A percentile compares a stretch with the other conserved stretches of the same genome.
phyloP scores from a whole-genome alignment of 2,113 vertebrate species.

The Montifringilla adamsi region DNA sequence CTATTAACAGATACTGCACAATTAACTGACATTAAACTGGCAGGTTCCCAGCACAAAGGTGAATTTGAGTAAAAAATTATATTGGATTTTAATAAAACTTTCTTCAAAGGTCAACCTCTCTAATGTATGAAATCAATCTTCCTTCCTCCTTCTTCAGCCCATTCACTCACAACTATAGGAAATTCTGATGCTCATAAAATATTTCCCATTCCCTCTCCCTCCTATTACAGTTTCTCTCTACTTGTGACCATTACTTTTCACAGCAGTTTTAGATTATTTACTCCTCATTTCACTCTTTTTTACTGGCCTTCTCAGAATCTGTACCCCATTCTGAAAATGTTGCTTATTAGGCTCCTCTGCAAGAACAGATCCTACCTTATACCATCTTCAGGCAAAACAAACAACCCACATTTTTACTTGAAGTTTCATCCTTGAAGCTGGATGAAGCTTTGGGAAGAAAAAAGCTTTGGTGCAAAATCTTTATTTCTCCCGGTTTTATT shows the following conservation, averaged over 20 bases:
- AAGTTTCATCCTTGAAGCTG: background rate
- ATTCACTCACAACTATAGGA: background rate
- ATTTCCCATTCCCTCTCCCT: background rate
- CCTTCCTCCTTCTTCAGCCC: background rate
- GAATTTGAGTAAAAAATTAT: constrained; percentile 2
- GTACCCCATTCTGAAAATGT: background rate
- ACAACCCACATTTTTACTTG: background rate
- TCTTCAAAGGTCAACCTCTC: constrained; percentile 28
- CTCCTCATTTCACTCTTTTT: background rate
- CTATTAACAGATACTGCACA: background rate
- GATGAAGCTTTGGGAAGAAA: background rate
- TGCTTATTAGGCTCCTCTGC: background rate
- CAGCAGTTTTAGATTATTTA: background rate
- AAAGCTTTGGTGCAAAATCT: background rate
- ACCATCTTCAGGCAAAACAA: background rate
- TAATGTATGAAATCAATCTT: constrained; percentile 31
- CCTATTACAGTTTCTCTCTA: background rate
- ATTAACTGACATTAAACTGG: background rate
- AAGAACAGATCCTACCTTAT: background rate
- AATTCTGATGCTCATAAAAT: background rate
- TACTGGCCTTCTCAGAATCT: background rate
- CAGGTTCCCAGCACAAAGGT: background rate
- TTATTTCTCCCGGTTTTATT: background rate
- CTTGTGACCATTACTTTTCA: background rate
- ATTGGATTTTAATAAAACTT: constrained; percentile 45